These are phyloP conservation scores for Melanophora roralis DNA, from an alignment of 2,888 invertebrate species.

Conservation along the genomic window DNA sequence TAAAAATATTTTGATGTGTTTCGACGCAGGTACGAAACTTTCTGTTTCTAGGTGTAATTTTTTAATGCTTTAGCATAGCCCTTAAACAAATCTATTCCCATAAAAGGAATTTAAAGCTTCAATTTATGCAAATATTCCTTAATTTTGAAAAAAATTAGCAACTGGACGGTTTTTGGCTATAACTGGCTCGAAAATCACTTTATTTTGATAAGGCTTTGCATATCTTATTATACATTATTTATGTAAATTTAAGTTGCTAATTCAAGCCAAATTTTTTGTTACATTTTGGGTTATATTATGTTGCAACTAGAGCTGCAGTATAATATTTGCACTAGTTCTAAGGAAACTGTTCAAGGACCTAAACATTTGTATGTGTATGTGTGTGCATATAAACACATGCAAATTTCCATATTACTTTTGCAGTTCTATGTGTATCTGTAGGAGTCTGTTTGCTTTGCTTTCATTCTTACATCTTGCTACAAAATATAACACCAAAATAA, in stretches of 20 bases:
- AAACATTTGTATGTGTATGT: background rate
- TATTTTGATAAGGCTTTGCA: too few species aligned
- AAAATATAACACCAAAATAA: constrained; percentile 48
- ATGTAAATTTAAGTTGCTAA: constrained; percentile 23
- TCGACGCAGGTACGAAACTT: too few species aligned
- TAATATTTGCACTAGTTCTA: constrained; percentile 1
- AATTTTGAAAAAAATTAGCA: too few species aligned
- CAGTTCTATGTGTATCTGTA: background rate
- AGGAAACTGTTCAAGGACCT: constrained; percentile 33
- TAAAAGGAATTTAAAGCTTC: too few species aligned
- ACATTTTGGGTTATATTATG: background rate
- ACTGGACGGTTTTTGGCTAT: too few species aligned
- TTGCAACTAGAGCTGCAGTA: background rate
- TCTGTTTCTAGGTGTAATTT: too few species aligned
- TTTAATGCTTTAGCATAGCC: too few species aligned
- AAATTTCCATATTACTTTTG: constrained; percentile 5
- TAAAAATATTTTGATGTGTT: too few species aligned
- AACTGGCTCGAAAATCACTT: too few species aligned
- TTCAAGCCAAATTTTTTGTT: constrained; percentile 12
- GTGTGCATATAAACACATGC: background rate
- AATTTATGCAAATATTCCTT: too few species aligned
- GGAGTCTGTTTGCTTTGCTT: background rate
- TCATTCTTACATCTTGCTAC: background rate
- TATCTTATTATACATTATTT: too few species aligned
- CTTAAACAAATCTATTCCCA: too few species aligned